A percentile compares a stretch with the other conserved stretches of the same genome.
Evolutionary conservation across 2,113 vertebrate species (phyloP).

Genomic region (Cyphomyrus discorhynchus): DNA sequence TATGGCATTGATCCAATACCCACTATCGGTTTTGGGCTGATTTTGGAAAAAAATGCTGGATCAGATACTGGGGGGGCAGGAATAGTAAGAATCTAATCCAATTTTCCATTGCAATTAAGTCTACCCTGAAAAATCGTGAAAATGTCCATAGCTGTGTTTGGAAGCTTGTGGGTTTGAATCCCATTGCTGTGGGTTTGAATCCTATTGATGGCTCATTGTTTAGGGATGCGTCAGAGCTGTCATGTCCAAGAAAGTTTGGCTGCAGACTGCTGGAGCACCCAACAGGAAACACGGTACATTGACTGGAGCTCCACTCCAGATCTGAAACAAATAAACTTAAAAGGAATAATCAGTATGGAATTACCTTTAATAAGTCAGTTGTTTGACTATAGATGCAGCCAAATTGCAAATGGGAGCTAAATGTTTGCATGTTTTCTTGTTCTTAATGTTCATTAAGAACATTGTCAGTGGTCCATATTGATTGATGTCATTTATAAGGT

Average conservation of each 20-base stretch:
- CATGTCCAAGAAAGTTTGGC: neutral
- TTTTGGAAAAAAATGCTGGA: neutral
- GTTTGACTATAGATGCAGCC: neutral
- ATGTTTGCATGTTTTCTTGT: neutral
- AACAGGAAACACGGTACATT: neutral
- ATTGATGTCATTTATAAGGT: no score
- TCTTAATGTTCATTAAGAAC: no score
- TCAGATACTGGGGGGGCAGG: no score
- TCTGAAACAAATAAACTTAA: neutral
- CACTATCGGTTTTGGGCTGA: neutral
- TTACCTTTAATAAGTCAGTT: neutral
- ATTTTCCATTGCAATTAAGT: neutral
- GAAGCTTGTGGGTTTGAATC: neutral
- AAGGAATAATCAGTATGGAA: neutral
- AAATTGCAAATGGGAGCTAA: neutral
- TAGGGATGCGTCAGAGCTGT: neutral
- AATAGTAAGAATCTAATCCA: no score
- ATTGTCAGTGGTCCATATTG: no score
- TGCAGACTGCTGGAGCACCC: neutral
- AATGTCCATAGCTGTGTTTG: neutral
- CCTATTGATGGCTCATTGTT: neutral
- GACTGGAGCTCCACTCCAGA: neutral
- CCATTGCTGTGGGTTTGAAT: neutral
- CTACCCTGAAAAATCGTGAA: neutral
- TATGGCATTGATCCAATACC: neutral